Evolutionary conservation across 2,797 vertebrate species (phyloP).

Genomic region (Sebastes oblongus): DNA sequence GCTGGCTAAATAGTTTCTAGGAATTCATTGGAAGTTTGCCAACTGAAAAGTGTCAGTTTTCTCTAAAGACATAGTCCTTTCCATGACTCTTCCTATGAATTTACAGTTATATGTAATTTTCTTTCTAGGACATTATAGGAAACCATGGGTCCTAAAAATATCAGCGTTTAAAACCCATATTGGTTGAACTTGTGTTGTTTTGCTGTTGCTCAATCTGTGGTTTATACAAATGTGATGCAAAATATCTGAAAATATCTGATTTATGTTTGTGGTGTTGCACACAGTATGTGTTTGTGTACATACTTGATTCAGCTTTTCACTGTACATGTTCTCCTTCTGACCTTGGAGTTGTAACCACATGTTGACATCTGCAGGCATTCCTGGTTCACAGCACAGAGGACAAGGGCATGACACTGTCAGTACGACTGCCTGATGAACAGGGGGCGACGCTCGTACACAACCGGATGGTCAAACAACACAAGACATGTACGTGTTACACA

Average conservation of each 20-base stretch:
- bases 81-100: not conserved
- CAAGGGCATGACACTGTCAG: slow-evolving; percentile 79
- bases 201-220: not conserved
- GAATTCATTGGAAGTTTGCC: not conserved
- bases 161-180: not conserved
- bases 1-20: no score
- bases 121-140: not conserved
- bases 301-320: not conserved
- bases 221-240: not conserved
- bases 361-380: slow-evolving; percentile 72
- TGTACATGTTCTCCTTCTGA: not conserved
- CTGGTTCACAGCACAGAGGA: slow-evolving; percentile 82
- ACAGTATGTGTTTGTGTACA: not conserved
- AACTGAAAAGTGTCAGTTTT: not conserved
- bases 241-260: not conserved
- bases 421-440: slow-evolving; percentile 76
- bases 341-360: not conserved
- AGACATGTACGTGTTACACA: slow-evolving; percentile 83
- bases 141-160: not conserved
- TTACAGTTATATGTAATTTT: not conserved
- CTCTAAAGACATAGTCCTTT: not conserved
- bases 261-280: not conserved
- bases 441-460: slow-evolving; percentile 48
- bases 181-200: not conserved
- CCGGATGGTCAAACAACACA: slow-evolving; percentile 87